These are phyloP conservation scores for Drosophila novamexicana DNA, from an alignment of 1,140 invertebrate species.

Conservation along the genomic window DNA sequence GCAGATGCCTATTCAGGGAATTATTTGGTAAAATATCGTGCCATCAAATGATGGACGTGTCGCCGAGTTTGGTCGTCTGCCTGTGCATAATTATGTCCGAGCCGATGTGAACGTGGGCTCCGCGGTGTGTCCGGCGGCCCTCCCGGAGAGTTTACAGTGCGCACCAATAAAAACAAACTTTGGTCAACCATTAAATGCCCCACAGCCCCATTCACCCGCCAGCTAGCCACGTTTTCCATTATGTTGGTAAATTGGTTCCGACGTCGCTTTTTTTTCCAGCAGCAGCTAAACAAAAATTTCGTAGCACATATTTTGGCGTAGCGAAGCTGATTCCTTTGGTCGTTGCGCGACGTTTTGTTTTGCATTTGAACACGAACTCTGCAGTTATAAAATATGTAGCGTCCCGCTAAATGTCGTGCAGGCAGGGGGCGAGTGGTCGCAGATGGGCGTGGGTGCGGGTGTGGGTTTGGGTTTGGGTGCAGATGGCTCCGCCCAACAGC, in stretches of 20 bases:
- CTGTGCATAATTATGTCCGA: conserved; percentile 55
- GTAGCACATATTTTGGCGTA: conserved; percentile 47
- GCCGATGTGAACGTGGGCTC: not conserved
- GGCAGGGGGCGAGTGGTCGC: not conserved
- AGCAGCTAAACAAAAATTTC: conserved; percentile 31
- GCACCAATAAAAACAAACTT: conserved; percentile 39
- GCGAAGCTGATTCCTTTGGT: conserved; percentile 1
- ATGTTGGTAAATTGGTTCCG: conserved; percentile 67
- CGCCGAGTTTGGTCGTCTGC: conserved; percentile 27
- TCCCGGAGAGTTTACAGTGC: conserved; percentile 19
- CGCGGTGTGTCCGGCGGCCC: conserved; percentile 7
- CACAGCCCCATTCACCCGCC: not conserved
- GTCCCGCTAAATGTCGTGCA: not conserved
- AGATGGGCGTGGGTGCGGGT: not conserved
- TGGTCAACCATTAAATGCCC: conserved; percentile 19
- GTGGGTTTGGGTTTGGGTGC: not conserved
- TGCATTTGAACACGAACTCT: conserved; percentile 56
- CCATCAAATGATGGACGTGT: conserved; percentile 52
- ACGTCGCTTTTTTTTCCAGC: conserved; percentile 16
- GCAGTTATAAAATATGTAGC: conserved; percentile 48
- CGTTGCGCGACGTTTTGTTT: conserved; percentile 33
- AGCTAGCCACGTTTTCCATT: conserved; percentile 58
- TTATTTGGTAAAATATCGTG: conserved; percentile 43
- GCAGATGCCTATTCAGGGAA: conserved; percentile 44
- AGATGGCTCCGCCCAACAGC: not conserved